Conservation (phyloP, 2,888 invertebrate genomes). For the Artemia sinica region DNA sequence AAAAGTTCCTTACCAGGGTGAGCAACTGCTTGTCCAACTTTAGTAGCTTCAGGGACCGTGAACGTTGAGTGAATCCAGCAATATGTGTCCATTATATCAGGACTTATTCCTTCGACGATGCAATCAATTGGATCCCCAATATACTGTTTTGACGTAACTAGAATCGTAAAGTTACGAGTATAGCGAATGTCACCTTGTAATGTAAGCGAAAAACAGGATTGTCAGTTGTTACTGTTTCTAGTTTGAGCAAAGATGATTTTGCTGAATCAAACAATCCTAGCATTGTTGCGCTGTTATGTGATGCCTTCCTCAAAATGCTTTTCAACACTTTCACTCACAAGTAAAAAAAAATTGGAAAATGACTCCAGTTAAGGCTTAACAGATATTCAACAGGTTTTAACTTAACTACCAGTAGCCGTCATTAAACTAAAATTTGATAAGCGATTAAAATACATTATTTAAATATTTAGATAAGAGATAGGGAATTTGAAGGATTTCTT, state of each 20-base stretch:
- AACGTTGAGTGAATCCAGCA: slow-evolving; percentile 73
- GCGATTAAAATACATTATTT: too few species aligned
- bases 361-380: too few species aligned
- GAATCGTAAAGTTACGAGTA: background rate
- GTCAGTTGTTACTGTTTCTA: background rate
- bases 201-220: slow-evolving; percentile 1
- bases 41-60: slow-evolving; percentile 44
- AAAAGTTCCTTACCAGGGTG: background rate
- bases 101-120: slow-evolving; percentile 59
- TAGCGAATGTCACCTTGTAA: background rate
- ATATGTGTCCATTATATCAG: slow-evolving; percentile 67
- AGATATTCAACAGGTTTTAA: too few species aligned
- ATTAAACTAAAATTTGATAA: too few species aligned
- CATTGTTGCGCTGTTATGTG: too few species aligned
- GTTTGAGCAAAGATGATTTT: background rate
- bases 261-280: too few species aligned
- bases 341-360: too few species aligned
- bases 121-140: slow-evolving; percentile 73
- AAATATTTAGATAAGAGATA: too few species aligned
- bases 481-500: too few species aligned
- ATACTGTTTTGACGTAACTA: background rate
- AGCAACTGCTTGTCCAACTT: background rate
- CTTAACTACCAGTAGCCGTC: too few species aligned
- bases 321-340: too few species aligned
- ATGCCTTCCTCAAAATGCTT: too few species aligned